phyloP scores from a whole-genome alignment of 2,797 vertebrate species.

The Chanos chanos region DNA sequence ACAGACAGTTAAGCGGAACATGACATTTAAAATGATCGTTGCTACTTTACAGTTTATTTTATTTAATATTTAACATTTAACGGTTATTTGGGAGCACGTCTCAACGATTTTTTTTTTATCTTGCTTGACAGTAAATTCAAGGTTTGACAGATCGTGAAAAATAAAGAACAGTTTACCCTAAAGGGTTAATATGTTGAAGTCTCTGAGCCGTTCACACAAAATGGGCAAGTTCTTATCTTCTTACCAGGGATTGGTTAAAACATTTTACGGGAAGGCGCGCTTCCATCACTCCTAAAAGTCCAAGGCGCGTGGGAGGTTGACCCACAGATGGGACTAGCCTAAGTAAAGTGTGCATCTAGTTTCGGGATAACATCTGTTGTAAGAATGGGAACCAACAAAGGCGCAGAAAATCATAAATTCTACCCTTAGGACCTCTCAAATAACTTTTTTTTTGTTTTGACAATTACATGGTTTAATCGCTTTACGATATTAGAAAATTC shows the following conservation, averaged over 20 bases:
- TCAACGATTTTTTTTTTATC: too few species aligned
- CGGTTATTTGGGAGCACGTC: too few species aligned
- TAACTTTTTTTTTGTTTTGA: constrained; percentile 10
- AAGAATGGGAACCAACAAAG: background rate
- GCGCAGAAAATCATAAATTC: background rate
- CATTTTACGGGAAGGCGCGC: constrained; percentile 22
- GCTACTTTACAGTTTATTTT: too few species aligned
- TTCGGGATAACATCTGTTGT: constrained; percentile 12
- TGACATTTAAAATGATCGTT: too few species aligned
- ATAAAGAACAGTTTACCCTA: too few species aligned
- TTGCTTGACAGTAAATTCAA: too few species aligned
- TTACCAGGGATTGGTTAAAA: constrained; percentile 25
- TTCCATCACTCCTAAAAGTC: constrained; percentile 8
- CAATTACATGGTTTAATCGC: constrained; percentile 1
- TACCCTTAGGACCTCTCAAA: constrained; percentile 2
- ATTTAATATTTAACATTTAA: too few species aligned
- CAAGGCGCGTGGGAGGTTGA: background rate
- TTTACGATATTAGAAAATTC: background rate
- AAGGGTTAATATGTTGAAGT: too few species aligned
- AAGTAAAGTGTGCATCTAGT: constrained; percentile 7
- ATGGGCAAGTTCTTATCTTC: background rate
- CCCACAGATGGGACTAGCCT: too few species aligned
- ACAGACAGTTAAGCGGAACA: too few species aligned
- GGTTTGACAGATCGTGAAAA: too few species aligned
- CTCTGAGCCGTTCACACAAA: background rate